Evolutionary conservation across 2,888 invertebrate species (phyloP).

Genomic region (Aquatica leii): DNA sequence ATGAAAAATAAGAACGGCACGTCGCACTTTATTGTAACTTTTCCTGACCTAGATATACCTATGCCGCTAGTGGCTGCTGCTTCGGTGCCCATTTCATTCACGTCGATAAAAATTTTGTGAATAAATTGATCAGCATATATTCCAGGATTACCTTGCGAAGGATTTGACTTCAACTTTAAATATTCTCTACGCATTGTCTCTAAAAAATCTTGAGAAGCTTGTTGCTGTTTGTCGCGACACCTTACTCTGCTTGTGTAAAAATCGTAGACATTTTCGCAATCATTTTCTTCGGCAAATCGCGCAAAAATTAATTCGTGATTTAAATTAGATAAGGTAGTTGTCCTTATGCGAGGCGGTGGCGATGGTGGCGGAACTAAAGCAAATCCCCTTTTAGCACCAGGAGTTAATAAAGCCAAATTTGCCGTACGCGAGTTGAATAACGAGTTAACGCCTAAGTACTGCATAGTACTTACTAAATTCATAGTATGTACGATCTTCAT

Average conservation of each 20-base stretch:
- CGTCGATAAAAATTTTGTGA: slow-evolving; percentile 72
- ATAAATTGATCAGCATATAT: slow-evolving; percentile 70
- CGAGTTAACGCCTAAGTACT: slow-evolving; percentile 67
- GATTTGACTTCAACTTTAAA: slow-evolving; percentile 50
- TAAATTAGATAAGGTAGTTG: neutral
- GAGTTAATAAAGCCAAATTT: slow-evolving; percentile 73
- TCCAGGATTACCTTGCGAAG: slow-evolving; percentile 65
- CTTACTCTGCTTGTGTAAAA: slow-evolving; percentile 45
- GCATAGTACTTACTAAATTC: slow-evolving; percentile 65
- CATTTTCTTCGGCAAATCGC: slow-evolving; percentile 41
- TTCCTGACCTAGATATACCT: slow-evolving; percentile 66
- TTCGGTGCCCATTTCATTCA: slow-evolving; percentile 75
- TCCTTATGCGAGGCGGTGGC: neutral
- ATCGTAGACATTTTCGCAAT: slow-evolving; percentile 51
- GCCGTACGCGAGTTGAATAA: slow-evolving; percentile 70
- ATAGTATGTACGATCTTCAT: slow-evolving; percentile 72
- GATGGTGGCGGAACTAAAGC: neutral
- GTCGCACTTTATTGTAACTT: slow-evolving; percentile 66
- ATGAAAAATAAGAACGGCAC: slow-evolving; percentile 80
- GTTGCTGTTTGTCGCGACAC: slow-evolving; percentile 11
- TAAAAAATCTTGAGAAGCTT: slow-evolving; percentile 5
- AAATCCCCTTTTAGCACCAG: slow-evolving; percentile 49
- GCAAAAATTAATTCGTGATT: slow-evolving; percentile 45
- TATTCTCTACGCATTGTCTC: slow-evolving; percentile 52
- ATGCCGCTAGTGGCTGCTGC: slow-evolving; percentile 74